Evolutionary conservation across 37 sponge, comb jelly and placozoan genomes (phyloP).

Genomic region (Haliclona indistincta): DNA sequence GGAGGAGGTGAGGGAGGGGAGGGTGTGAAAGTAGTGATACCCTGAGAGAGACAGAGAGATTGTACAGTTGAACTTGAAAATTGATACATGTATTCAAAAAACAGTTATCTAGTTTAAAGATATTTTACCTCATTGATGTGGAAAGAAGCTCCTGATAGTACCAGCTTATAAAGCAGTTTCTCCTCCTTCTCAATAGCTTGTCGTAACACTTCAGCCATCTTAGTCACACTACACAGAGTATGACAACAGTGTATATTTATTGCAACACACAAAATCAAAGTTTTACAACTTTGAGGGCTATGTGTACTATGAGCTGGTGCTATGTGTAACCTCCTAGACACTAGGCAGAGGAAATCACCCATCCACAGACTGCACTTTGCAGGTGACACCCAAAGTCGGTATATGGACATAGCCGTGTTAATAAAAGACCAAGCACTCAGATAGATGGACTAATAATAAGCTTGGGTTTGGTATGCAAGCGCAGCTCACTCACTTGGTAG

Average conservation of each 20-base stretch:
- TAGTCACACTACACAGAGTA: constrained; percentile 59
- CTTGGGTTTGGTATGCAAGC: no score
- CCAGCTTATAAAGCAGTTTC: constrained; percentile 55
- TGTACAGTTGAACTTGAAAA: neutral
- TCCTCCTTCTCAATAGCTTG: constrained; percentile 87
- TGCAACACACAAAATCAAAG: no score
- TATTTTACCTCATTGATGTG: constrained; percentile 53
- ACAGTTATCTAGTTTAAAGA: neutral
- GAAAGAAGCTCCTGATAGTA: constrained; percentile 60
- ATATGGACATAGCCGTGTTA: no score
- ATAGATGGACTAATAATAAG: no score
- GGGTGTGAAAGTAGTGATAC: constrained; percentile 42
- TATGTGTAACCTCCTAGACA: no score
- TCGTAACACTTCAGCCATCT: constrained; percentile 63
- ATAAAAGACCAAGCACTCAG: no score
- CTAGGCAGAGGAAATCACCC: no score
- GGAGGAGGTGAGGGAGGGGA: constrained; percentile 73
- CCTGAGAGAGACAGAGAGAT: constrained; percentile 24
- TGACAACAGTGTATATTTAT: neutral
- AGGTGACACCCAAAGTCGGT: no score
- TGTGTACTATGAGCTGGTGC: no score
- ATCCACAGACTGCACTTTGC: no score
- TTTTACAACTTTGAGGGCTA: no score
- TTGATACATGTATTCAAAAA: neutral
- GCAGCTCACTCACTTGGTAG: no score